Conservation (phyloP, 2,797 vertebrate species). For the Vespertilio murinus region DNA sequence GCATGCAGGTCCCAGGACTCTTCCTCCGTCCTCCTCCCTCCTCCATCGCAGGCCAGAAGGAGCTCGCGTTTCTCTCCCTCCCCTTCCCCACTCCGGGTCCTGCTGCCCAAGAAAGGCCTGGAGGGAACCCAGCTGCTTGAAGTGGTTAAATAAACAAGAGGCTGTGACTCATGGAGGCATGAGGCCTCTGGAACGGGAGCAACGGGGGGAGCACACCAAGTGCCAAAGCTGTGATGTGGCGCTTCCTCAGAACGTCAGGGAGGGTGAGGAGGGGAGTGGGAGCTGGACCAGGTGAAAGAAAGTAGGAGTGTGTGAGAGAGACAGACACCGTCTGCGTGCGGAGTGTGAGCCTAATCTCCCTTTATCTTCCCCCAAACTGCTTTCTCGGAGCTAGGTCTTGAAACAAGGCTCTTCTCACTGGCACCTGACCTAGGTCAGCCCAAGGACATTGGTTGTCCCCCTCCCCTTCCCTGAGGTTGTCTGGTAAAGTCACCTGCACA, state of each 20-base stretch:
- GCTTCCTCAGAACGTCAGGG: conserved; percentile 70
- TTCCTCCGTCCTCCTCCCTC: background rate
- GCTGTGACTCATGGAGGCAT: background rate
- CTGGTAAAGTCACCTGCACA: background rate
- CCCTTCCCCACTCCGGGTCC: accelerated
- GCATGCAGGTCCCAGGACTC: no score
- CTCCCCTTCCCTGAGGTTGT: background rate
- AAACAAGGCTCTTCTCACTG: background rate
- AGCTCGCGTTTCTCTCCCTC: background rate
- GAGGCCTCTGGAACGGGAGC: conserved; percentile 50
- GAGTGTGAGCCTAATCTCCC: background rate
- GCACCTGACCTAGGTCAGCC: background rate
- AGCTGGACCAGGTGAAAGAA: background rate
- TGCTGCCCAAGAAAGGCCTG: conserved; percentile 53
- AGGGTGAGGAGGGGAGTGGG: background rate
- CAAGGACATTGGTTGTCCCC: accelerated
- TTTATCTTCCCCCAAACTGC: background rate
- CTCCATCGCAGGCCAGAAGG: background rate
- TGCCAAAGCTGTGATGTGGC: conserved; percentile 71
- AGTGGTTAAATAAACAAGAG: conserved; percentile 66
- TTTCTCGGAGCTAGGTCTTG: background rate
- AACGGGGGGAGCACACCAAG: background rate
- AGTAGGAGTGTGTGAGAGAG: background rate
- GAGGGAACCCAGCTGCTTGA: conserved; percentile 32
- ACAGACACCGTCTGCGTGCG: background rate